A percentile compares a stretch with the other conserved stretches of the same genome.
These are phyloP conservation scores for Hydrophis major DNA, from an alignment of 2,797 vertebrate species.

Conservation along the genomic window DNA sequence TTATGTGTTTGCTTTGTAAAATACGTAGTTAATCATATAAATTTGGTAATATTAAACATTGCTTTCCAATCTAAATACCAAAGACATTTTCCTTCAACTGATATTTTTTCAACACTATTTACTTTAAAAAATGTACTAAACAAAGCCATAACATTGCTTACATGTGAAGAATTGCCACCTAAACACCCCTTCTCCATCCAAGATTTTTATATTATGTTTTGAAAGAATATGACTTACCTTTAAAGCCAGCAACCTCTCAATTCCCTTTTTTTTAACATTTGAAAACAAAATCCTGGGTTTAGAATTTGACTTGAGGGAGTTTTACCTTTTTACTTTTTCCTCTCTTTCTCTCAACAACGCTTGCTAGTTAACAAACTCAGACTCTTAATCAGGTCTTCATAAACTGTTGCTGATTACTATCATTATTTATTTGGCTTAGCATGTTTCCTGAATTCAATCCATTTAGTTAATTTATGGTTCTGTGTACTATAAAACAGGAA, in stretches of 20 bases:
- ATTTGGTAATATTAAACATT: not conserved
- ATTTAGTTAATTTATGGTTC: not conserved
- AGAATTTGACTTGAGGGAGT: not conserved
- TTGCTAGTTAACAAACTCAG: not conserved
- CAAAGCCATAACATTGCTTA: not conserved
- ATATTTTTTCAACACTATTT: not conserved
- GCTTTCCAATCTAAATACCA: not conserved
- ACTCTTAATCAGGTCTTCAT: not conserved
- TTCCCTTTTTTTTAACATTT: not conserved
- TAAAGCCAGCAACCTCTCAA: not conserved
- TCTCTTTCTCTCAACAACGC: not conserved
- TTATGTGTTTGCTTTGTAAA: not conserved
- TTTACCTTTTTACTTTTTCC: not conserved
- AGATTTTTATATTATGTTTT: not conserved
- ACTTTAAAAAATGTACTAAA: not conserved
- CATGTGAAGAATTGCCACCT: not conserved
- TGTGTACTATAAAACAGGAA: not conserved
- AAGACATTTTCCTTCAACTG: not conserved
- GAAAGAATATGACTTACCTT: not conserved
- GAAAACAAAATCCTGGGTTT: not conserved
- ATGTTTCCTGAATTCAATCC: not conserved
- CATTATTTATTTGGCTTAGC: not conserved
- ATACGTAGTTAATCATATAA: not conserved
- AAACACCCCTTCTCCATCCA: not conserved
- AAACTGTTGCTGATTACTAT: not conserved